phyloP scores from a whole-genome alignment of 2,888 invertebrate genomes.

The Cryptophagus acutangulus region DNA sequence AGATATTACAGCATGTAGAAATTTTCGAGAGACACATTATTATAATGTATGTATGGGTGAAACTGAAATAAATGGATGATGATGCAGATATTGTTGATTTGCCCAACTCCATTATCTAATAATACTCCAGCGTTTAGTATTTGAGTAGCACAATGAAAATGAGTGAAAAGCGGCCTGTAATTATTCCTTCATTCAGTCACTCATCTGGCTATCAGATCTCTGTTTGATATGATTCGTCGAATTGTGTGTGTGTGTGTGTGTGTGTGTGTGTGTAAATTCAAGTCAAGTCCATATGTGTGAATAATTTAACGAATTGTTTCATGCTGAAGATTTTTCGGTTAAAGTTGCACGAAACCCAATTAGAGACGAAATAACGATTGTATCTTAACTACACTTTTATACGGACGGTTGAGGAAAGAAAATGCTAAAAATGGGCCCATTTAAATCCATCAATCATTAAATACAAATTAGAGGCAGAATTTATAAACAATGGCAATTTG shows the following conservation, averaged over 20 bases:
- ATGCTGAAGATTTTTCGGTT: too few relatives aligned
- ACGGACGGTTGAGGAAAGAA: too few relatives aligned
- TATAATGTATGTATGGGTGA: background rate
- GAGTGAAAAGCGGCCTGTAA: constrained; percentile 44
- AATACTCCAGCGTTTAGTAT: constrained; percentile 30
- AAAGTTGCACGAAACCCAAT: too few relatives aligned
- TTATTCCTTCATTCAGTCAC: constrained; percentile 45
- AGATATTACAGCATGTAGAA: too few relatives aligned
- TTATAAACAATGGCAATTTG: background rate
- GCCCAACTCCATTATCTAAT: constrained; percentile 31
- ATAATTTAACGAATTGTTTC: too few relatives aligned
- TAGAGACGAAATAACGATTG: too few relatives aligned
- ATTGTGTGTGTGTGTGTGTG: background rate
- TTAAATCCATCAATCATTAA: too few relatives aligned
- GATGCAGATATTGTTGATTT: constrained; percentile 5
- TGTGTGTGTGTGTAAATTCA: background rate
- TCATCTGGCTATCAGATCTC: constrained; percentile 36
- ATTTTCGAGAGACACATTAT: too few relatives aligned
- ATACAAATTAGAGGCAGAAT: constrained; percentile 3
- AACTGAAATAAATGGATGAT: constrained; percentile 7
- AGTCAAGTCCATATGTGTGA: too few relatives aligned
- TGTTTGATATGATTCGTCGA: constrained; percentile 24
- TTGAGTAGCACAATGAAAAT: constrained; percentile 36
- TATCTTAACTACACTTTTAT: too few relatives aligned
- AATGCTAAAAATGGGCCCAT: too few relatives aligned